Evolutionary conservation across 2,888 invertebrate species (phyloP).

Genomic region (Tetragonisca angustula): DNA sequence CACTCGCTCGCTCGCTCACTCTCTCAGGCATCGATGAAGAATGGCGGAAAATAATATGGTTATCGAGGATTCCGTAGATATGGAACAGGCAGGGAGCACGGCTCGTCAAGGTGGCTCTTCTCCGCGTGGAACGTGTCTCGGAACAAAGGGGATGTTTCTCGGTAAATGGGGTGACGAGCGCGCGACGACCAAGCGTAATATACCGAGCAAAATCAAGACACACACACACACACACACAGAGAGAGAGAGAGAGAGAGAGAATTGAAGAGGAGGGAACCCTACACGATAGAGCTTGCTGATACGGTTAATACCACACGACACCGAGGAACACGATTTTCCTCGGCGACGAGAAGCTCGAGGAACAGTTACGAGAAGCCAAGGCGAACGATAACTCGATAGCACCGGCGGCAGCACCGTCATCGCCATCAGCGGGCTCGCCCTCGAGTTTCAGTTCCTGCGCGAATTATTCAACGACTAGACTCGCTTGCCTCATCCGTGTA

Average conservation of each 20-base stretch:
- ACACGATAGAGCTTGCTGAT: slow-evolving; percentile 59
- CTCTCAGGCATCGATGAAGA: slow-evolving; percentile 21
- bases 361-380: slow-evolving; percentile 45
- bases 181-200: slow-evolving; percentile 52
- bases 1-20: neutral
- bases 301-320: slow-evolving; percentile 63
- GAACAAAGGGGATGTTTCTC: slow-evolving; percentile 63
- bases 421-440: neutral
- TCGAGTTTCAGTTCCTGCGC: neutral
- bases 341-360: slow-evolving; percentile 53
- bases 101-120: slow-evolving; percentile 47
- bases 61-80: slow-evolving; percentile 56
- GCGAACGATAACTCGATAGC: slow-evolving; percentile 63
- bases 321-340: slow-evolving; percentile 64
- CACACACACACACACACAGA: too few relatives aligned
- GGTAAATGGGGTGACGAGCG: slow-evolving; percentile 55
- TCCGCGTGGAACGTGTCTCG: slow-evolving; percentile 54
- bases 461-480: slow-evolving; percentile 50
- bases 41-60: slow-evolving; percentile 57
- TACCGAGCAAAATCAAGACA: slow-evolving; percentile 47
- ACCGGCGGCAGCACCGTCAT: neutral
- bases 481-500: slow-evolving; percentile 45
- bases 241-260: neutral
- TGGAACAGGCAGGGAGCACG: slow-evolving; percentile 40
- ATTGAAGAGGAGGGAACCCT: slow-evolving; percentile 20